Base-by-base conservation (phyloP, 1,140 invertebrate species). In the Heliconius melpomene region DNA sequence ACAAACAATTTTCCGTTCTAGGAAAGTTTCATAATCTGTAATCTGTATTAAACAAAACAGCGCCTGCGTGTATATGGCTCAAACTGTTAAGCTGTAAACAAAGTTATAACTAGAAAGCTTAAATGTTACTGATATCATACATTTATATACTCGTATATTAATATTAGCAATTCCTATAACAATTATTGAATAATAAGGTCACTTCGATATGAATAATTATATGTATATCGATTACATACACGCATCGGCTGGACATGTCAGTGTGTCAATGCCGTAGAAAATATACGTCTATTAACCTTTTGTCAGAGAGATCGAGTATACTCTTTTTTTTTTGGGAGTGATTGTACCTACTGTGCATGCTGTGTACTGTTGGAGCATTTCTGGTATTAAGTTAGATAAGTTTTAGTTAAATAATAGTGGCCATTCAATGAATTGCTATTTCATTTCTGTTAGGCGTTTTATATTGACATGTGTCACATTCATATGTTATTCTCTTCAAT, bases 231-330 rank as follows among this genome's bases (percentile, higher is more conserved):
- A 32, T 71, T 71, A 72, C 36, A 40, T 72, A 38, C 71, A 40
- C 36, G 71, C 71, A 72, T 38, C 36, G 36, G 3, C 29, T 20
- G 71, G 36, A 72, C 71, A 72, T 72, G 71, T 72, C 71, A 72
- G 71, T 72, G 36, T 72, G 71, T 72, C 71, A 72, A 72, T 72
- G 71, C 71, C 71, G 71, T 72, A 72, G 71, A 72, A 72, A 72
- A 72, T 72, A 72, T 72, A 72, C 18, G 36, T 29, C 36, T 72
- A 38, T 72, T 72, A 72, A 72, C 71, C 71, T 72, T 72, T 72
- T 40, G 36, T 72, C 3, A 40, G 71, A 38, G 60, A 66, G 60
- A 66, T 66, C 60, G 60, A n/a, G 54, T 60, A 20, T 52, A 20
- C 50, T 20, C 50, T 29, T 29, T 16, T 66, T 60, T 66, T 66